phyloP scores from a whole-genome alignment of 2,888 invertebrate genomes.

The Perizoma flavofasciatum region DNA sequence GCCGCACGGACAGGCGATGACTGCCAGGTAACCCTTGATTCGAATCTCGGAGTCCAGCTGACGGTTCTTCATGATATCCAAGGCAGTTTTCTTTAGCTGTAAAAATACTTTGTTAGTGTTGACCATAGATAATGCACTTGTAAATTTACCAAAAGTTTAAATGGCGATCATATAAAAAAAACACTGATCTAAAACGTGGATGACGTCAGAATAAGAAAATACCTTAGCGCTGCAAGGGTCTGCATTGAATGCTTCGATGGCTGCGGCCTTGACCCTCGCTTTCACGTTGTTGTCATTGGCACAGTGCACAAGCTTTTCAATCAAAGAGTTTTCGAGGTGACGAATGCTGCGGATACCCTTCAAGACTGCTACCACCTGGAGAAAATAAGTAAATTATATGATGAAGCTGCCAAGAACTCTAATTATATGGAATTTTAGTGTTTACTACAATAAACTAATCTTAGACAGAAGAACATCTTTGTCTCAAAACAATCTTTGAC shows the following conservation, averaged over 20 bases:
- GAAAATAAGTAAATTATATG: not conserved
- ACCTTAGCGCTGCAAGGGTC: conserved; percentile 86
- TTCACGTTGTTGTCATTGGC: conserved; percentile 85
- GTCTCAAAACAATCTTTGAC: too few species aligned
- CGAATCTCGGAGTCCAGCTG: conserved; percentile 94
- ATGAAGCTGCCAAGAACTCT: not conserved
- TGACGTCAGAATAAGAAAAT: conserved; percentile 1
- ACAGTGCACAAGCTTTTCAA: conserved; percentile 85
- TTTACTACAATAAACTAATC: too few species aligned
- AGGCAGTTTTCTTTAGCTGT: conserved; percentile 77
- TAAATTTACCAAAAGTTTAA: too few species aligned
- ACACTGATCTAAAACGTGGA: too few species aligned
- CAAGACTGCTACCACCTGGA: conserved; percentile 86
- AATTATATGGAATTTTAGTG: not conserved
- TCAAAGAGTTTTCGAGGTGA: conserved; percentile 85
- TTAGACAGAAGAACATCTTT: too few species aligned
- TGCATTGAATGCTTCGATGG: conserved; percentile 90
- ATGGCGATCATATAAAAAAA: too few species aligned
- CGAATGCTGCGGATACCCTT: conserved; percentile 93
- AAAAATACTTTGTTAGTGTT: conserved; percentile 4
- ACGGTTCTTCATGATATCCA: conserved; percentile 87
- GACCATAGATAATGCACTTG: not conserved
- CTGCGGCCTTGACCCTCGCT: conserved; percentile 89
- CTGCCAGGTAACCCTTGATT: conserved; percentile 92
- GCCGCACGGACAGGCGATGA: conserved; percentile 89